Percentiles rank a stretch among this genome's conserved stretches.
Conservation (phyloP, 2,797 vertebrate genomes). For the Intellagama lesueurii region DNA sequence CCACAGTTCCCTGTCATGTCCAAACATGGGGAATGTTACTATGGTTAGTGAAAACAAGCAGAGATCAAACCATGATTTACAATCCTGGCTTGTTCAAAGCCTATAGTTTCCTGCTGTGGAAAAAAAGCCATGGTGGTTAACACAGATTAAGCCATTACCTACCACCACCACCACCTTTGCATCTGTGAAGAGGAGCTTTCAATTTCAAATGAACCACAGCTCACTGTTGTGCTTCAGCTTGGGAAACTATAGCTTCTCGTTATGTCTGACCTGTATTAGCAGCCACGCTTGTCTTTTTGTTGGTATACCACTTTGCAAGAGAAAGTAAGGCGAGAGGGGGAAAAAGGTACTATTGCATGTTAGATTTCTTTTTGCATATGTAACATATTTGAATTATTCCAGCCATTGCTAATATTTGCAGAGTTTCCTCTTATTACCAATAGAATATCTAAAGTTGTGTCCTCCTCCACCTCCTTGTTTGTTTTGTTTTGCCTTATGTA, state of each 20-base stretch:
- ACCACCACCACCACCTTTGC: too few species aligned
- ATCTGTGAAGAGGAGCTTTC: not conserved
- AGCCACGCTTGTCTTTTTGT: not conserved
- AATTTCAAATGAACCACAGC: not conserved
- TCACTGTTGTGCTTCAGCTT: not conserved
- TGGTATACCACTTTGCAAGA: not conserved
- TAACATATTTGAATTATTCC: not conserved
- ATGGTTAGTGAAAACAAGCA: not conserved
- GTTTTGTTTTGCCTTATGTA: constrained; percentile 8
- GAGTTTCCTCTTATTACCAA: too few species aligned
- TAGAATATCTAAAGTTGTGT: not conserved
- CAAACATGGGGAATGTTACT: not conserved
- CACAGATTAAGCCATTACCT: not conserved
- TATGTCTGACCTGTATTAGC: not conserved
- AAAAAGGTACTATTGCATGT: not conserved
- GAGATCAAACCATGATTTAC: not conserved
- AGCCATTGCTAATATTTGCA: not conserved
- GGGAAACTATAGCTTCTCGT: not conserved
- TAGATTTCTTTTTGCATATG: not conserved
- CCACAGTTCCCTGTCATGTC: not conserved
- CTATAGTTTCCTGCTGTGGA: not conserved
- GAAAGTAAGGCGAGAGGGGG: not conserved
- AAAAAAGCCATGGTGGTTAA: not conserved
- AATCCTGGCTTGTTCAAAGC: not conserved
- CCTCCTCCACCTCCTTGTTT: not conserved